Conservation (phyloP, 2,888 invertebrate genomes). For the Helleia helle region DNA sequence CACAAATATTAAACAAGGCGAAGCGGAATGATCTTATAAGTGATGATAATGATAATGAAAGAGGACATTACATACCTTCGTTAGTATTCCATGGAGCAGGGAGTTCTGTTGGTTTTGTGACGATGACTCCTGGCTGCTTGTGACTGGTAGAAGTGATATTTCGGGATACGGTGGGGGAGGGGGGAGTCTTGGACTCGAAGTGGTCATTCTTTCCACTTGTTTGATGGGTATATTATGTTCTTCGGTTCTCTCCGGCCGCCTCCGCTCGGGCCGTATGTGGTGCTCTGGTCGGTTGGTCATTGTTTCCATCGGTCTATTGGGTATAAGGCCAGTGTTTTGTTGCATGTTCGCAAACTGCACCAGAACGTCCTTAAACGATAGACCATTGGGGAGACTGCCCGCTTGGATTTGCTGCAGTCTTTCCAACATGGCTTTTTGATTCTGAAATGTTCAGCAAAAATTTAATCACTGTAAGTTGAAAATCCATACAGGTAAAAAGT, state of each 20-base stretch:
- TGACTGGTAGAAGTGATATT: slow-evolving; percentile 84
- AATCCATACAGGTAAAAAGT: too few relatives aligned
- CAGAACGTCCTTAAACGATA: slow-evolving; percentile 81
- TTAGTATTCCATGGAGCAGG: slow-evolving; percentile 83
- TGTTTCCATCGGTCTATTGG: slow-evolving; percentile 43
- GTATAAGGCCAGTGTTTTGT: slow-evolving; percentile 44
- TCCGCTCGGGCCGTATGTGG: slow-evolving; percentile 40
- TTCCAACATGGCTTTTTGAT: slow-evolving; percentile 63
- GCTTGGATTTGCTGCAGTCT: slow-evolving; percentile 65
- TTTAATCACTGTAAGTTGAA: too few relatives aligned
- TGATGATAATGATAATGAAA: too few relatives aligned
- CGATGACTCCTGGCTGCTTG: slow-evolving; percentile 40
- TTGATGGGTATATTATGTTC: slow-evolving; percentile 39
- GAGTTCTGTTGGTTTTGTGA: slow-evolving; percentile 70
- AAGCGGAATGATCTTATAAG: slow-evolving; percentile 1
- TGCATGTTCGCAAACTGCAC: slow-evolving; percentile 81
- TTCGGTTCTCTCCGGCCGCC: slow-evolving; percentile 39
- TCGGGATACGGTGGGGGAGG: slow-evolving; percentile 84
- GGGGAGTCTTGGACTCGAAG: slow-evolving; percentile 58
- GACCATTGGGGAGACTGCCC: slow-evolving; percentile 53
- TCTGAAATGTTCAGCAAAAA: too few relatives aligned
- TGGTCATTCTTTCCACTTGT: slow-evolving; percentile 43
- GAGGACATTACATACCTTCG: slow-evolving; percentile 76
- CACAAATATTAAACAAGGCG: background rate
- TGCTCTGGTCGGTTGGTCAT: slow-evolving; percentile 45